Percentiles rank a stretch among this genome's conserved stretches.
phyloP scores from a whole-genome alignment of 2,113 vertebrate species.

The Sula dactylatra region DNA sequence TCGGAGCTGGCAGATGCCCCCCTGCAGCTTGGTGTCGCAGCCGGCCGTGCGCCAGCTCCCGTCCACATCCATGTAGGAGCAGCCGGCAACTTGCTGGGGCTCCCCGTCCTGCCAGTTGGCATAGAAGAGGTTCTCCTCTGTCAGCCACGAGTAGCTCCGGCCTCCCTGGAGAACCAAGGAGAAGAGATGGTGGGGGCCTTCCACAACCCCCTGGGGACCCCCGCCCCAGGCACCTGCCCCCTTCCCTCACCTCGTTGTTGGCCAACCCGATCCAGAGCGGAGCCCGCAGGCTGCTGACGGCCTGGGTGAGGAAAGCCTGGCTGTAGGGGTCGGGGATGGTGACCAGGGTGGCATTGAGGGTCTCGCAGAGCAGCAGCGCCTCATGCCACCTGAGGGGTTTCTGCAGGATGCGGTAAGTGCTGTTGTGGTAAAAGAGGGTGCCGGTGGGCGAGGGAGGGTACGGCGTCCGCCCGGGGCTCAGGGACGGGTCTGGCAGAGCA shows the following conservation, averaged over 20 bases:
- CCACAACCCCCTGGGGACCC: background rate
- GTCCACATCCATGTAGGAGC: constrained; percentile 83
- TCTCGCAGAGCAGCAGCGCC: constrained; percentile 89
- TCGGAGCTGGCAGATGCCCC: constrained; percentile 84
- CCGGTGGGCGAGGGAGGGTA: constrained; percentile 75
- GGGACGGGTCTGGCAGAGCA: constrained; percentile 62
- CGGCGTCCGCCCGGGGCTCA: constrained; percentile 63
- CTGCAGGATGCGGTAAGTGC: constrained; percentile 87
- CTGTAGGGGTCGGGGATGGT: constrained; percentile 82
- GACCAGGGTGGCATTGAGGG: constrained; percentile 84
- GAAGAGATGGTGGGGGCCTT: background rate
- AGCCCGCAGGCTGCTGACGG: constrained; percentile 76
- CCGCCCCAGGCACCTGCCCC: fast-evolving
- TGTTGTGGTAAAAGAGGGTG: constrained; percentile 83
- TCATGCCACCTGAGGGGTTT: constrained; percentile 89
- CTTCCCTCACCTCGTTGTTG: constrained; percentile 83
- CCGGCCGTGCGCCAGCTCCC: constrained; percentile 84
- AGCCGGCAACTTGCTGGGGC: constrained; percentile 82
- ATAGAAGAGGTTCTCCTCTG: constrained; percentile 80
- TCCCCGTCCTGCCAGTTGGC: constrained; percentile 87
- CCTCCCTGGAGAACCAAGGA: constrained; percentile 68
- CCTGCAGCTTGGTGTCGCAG: constrained; percentile 86
- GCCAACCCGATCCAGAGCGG: constrained; percentile 90
- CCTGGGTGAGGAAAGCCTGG: constrained; percentile 89
- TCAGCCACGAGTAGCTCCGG: constrained; percentile 85